Percentiles rank a stretch among this genome's conserved stretches.
phyloP scores from a whole-genome alignment of 2,888 invertebrate genomes.

The Agrochola lota region DNA sequence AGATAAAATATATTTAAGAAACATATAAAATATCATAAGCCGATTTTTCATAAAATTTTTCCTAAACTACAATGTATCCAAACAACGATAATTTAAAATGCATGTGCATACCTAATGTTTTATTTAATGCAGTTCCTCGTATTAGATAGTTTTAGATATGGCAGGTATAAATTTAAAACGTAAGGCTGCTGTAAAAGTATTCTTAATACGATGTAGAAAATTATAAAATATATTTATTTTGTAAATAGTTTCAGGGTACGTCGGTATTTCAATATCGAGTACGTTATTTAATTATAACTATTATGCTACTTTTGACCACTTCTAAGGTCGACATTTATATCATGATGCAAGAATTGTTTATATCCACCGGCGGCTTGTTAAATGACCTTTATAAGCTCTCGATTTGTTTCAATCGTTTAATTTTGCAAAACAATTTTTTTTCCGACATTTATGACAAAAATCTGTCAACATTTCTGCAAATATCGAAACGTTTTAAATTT shows the following conservation, averaged over 20 bases:
- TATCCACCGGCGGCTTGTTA: no score
- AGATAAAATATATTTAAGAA: background rate
- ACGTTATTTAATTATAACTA: background rate
- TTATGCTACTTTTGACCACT: background rate
- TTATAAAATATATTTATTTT: background rate
- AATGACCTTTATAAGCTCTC: background rate
- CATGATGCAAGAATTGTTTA: background rate
- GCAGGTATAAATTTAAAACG: no score
- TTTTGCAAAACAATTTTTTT: background rate
- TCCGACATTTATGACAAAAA: background rate
- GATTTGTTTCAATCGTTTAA: background rate
- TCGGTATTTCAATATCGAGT: background rate
- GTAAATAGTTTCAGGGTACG: no score
- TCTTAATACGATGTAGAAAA: background rate
- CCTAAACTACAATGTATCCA: background rate
- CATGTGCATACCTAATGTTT: background rate
- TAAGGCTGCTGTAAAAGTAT: background rate
- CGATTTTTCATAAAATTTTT: background rate
- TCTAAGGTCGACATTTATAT: background rate
- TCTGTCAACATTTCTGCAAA: background rate
- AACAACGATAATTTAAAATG: background rate
- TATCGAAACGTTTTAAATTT: background rate
- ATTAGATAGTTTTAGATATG: background rate
- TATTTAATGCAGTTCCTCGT: background rate
- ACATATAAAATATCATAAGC: background rate